A percentile compares a stretch with the other conserved stretches of the same genome.
phyloP scores from a whole-genome alignment of 2,888 invertebrate genomes.

The Allophyes oxyacanthae region DNA sequence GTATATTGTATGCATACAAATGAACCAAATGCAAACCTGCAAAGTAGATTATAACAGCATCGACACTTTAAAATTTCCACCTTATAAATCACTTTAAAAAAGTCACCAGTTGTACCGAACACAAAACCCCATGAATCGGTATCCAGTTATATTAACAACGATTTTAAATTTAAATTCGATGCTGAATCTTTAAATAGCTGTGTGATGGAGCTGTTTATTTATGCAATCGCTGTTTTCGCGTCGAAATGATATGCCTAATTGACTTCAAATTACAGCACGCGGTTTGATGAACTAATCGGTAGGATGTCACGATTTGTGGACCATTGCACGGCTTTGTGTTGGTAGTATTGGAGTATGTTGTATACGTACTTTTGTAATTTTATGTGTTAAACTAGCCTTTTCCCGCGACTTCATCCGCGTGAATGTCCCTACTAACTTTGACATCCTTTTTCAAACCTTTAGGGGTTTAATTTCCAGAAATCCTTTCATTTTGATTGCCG shows the following conservation, averaged over 20 bases:
- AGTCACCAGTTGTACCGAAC: constrained; percentile 35
- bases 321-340: constrained; percentile 10
- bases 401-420: no score
- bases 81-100: constrained; percentile 46
- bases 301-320: constrained; percentile 27
- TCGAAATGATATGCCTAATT: constrained; percentile 75
- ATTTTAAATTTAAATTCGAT: constrained; percentile 80
- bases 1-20: constrained; percentile 7
- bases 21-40: not conserved
- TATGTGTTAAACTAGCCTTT: no score
- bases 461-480: no score
- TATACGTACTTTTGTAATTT: no score
- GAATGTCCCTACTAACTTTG: no score
- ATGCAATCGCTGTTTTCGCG: constrained; percentile 77
- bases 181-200: constrained; percentile 76
- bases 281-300: constrained; percentile 47
- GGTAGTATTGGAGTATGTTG: not conserved
- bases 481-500: no score
- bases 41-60: constrained; percentile 6
- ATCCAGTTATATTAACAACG: constrained; percentile 64
- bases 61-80: constrained; percentile 24
- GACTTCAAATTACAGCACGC: constrained; percentile 60
- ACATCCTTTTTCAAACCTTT: no score
- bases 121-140: constrained; percentile 69
- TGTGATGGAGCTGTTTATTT: constrained; percentile 75